Conservation (phyloP, 1,140 invertebrate genomes). For the Euschistus heros region DNA sequence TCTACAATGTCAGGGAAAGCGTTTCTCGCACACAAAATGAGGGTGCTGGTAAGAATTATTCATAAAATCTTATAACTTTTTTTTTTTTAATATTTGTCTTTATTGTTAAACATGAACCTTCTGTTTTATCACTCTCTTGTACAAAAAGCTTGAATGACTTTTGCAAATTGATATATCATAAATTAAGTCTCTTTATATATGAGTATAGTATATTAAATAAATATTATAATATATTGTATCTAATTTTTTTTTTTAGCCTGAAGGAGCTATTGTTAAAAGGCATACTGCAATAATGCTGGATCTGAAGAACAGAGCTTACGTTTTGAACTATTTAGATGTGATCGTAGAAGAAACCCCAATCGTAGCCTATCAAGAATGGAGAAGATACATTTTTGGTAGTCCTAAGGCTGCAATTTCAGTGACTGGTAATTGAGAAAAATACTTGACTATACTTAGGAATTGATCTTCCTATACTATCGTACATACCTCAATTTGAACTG, state of each 20-base stretch:
- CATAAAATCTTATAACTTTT: no score
- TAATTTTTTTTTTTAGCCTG: slow-evolving; percentile 35
- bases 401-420: slow-evolving; percentile 37
- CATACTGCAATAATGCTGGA: slow-evolving; percentile 50
- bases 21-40: slow-evolving; percentile 36
- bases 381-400: slow-evolving; percentile 45
- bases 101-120: no score
- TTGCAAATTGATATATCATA: no score
- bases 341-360: slow-evolving; percentile 46
- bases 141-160: no score
- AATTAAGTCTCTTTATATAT: no score
- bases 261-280: slow-evolving; percentile 45
- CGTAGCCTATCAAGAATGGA: slow-evolving; percentile 43
- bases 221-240: not conserved
- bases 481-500: no score
- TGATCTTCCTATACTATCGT: no score
- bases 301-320: slow-evolving; percentile 43
- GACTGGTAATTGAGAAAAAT: slow-evolving; percentile 36
- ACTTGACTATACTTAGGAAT: no score
- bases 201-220: no score
- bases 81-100: no score
- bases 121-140: no score
- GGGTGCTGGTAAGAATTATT: slow-evolving; percentile 35
- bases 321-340: slow-evolving; percentile 46
- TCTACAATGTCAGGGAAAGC: slow-evolving; percentile 42